Conservation (phyloP, 2,113 vertebrate species). For the Vidua chalybeata region DNA sequence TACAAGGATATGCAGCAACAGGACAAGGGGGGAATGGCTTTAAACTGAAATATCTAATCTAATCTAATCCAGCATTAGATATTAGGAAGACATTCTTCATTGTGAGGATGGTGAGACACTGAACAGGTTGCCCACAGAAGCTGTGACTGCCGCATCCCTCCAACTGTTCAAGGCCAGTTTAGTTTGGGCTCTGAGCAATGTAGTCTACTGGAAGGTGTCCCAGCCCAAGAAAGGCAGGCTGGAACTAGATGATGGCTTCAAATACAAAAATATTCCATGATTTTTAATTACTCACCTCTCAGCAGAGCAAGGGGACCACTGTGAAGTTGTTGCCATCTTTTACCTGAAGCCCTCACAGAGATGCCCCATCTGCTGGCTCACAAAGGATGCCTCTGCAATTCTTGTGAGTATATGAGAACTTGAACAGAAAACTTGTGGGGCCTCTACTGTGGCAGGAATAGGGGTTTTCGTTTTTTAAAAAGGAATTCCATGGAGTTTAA, state of each 20-base stretch:
- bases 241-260: not conserved
- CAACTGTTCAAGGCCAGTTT: not conserved
- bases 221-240: not conserved
- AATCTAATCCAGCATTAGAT: not conserved
- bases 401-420: not conserved
- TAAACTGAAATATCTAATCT: not conserved
- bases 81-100: not conserved
- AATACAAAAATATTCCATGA: not conserved
- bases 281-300: not conserved
- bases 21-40: not conserved
- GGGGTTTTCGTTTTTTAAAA: not conserved
- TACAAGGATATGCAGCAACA: not conserved
- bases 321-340: not conserved
- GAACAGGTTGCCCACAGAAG: not conserved
- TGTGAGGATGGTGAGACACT: not conserved
- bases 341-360: not conserved
- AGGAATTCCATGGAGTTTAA: not conserved
- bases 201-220: not conserved
- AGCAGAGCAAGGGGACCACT: fast-evolving
- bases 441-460: not conserved
- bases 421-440: not conserved
- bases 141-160: not conserved
- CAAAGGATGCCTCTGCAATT: not conserved
- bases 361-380: not conserved
- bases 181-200: not conserved